Percentiles rank a stretch among this genome's conserved stretches.
Evolutionary conservation across 2,113 vertebrate genomes (phyloP).

Genomic region (Cettia cetti): DNA sequence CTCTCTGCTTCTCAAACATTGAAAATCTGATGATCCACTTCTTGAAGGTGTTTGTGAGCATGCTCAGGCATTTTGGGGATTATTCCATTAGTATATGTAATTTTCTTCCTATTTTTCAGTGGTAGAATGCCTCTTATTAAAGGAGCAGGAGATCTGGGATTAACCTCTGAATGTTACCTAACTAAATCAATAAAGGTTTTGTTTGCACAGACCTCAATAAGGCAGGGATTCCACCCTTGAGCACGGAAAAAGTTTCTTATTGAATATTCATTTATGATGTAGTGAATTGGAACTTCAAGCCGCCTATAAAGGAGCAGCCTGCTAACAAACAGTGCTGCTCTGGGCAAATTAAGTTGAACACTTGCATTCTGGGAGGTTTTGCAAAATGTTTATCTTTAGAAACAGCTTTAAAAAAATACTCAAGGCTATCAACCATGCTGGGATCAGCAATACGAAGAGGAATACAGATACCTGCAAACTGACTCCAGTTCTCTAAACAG

Average conservation of each 20-base stretch:
- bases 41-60: background rate
- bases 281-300: background rate
- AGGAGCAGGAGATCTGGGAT: background rate
- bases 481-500: background rate
- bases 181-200: background rate
- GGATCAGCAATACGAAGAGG: background rate
- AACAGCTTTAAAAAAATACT: constrained; percentile 33
- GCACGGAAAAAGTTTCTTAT: background rate
- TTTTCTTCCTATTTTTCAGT: background rate
- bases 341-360: background rate
- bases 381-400: constrained; percentile 3
- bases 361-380: constrained; percentile 22
- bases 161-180: background rate
- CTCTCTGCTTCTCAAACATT: background rate
- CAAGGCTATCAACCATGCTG: background rate
- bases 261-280: background rate
- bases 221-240: background rate
- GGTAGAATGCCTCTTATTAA: background rate
- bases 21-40: background rate
- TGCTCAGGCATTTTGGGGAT: background rate
- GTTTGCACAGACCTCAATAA: background rate
- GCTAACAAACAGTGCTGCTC: background rate
- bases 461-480: background rate
- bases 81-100: background rate
- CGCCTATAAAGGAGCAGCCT: background rate